Evolutionary conservation across 2,888 invertebrate genomes (phyloP), one percentile per base, ranked within the genome.

Genomic region (Drosophila ochracea): DNA sequence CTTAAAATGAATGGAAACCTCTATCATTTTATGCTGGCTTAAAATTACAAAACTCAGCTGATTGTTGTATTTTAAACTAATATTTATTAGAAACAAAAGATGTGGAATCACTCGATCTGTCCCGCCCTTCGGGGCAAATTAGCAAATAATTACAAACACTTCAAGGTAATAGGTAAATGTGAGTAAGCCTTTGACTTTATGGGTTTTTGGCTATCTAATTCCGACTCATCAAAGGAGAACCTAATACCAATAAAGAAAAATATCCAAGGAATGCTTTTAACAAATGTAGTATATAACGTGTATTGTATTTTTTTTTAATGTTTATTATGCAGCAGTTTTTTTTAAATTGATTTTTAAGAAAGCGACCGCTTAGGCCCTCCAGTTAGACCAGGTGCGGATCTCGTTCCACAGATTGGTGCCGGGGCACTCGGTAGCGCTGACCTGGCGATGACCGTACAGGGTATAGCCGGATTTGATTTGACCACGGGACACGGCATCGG

Each of bases 301-400:
- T 52, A 72, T 67, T 66, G 25, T 28, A 73, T 59, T 58, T 60
- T 28, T 47, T 25, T 47, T 6, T 13, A 30, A 28, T 35, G 39
- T 73, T 73, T 63, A 50, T 71, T 65, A 6, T 62, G 72, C 60
- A 62, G 3, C 28, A 28, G 28, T 28, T 28, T 28, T 28, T 28
- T 28, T 28, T 3, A 28, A 28, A 28, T 28, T 28, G 28, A 28
- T 28, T 28, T 37, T 13, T 5, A 13, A 19, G 31, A 19, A 37
- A 41, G 9, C 10, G 0, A 37, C 4, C 1, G 4, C 54, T 65
- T 79, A 78, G 19, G 82, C 80, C 76, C 53, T 84, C 91, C 90
- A 92, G 80, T 90, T 76, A 37, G 91, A 55, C 92, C 92, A 92
- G 47, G 73, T 81, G 62, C 88, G 83, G 63, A 92, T 92, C 79